Evolutionary conservation across 2,888 invertebrate genomes (phyloP).

Genomic region (Plebejus argus): DNA sequence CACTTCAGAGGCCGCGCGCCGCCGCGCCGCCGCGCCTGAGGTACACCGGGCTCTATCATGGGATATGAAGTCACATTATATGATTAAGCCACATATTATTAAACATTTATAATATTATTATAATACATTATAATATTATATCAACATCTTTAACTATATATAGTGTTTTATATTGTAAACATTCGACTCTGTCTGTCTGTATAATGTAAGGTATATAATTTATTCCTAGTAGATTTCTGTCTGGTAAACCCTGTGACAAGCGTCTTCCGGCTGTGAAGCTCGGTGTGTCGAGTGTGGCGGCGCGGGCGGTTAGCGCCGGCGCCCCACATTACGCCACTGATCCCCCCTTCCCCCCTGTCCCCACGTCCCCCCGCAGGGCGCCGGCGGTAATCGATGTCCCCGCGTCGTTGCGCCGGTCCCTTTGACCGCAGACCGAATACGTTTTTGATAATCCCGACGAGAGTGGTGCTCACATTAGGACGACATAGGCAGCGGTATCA

Average conservation of each 20-base stretch:
- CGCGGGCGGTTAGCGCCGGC: conserved; percentile 34
- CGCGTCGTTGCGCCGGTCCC: conserved; percentile 4
- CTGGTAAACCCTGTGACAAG: too few species aligned
- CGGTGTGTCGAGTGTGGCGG: conserved; percentile 14
- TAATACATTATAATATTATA: too few species aligned
- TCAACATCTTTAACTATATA: too few species aligned
- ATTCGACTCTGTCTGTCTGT: too few species aligned
- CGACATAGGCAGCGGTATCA: background rate
- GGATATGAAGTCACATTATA: background rate
- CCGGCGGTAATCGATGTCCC: conserved; percentile 25
- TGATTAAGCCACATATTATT: background rate
- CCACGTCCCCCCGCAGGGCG: background rate
- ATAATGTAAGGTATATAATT: too few species aligned
- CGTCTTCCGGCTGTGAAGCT: background rate
- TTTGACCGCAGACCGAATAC: background rate
- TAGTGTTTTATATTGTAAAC: too few species aligned
- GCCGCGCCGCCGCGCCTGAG: conserved; percentile 47
- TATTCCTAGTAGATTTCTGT: too few species aligned
- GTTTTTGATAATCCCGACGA: background rate
- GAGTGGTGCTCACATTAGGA: background rate
- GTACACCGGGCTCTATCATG: conserved; percentile 42
- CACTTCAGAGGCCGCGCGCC: conserved; percentile 60
- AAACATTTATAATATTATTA: too few species aligned
- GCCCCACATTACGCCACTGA: conserved; percentile 33
- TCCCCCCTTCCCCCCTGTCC: background rate